phyloP scores from a whole-genome alignment of 1,140 invertebrate species.

The Drosophila navojoa region DNA sequence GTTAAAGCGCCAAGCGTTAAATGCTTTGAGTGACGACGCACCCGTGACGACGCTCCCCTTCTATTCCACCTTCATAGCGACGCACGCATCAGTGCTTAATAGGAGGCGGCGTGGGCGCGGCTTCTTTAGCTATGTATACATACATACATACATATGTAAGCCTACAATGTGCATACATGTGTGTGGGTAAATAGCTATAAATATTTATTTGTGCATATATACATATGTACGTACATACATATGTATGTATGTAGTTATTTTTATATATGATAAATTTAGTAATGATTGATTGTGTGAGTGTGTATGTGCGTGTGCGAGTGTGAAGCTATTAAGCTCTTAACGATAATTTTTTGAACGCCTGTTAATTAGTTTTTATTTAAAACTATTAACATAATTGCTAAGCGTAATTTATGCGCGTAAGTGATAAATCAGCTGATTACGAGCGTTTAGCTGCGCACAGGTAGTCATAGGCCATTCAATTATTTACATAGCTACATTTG shows the following conservation, averaged over 20 bases:
- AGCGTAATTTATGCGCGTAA: constrained; percentile 32
- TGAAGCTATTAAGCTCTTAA: constrained; percentile 31
- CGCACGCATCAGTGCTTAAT: constrained; percentile 28
- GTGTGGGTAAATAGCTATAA: constrained; percentile 1
- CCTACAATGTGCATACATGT: not conserved
- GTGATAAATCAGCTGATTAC: constrained; percentile 8
- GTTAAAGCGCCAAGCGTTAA: constrained; percentile 48
- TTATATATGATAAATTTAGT: not conserved
- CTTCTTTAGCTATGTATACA: constrained; percentile 16
- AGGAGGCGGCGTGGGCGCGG: constrained; percentile 11
- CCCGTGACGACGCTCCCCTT: constrained; percentile 38
- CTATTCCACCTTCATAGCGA: not conserved
- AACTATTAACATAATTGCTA: constrained; percentile 30
- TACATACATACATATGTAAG: not conserved
- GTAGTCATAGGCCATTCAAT: constrained; percentile 11
- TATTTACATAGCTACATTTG: constrained; percentile 23
- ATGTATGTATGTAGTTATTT: constrained; percentile 5
- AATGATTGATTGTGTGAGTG: not conserved
- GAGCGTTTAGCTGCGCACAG: constrained; percentile 14
- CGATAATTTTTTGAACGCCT: not conserved
- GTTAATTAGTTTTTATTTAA: constrained; percentile 29
- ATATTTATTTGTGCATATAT: not conserved
- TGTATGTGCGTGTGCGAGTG: not conserved
- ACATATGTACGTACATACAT: not conserved
- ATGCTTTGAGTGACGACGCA: constrained; percentile 40